Conservation (phyloP, 2,888 invertebrate species). For the Melanostoma mellinum region DNA sequence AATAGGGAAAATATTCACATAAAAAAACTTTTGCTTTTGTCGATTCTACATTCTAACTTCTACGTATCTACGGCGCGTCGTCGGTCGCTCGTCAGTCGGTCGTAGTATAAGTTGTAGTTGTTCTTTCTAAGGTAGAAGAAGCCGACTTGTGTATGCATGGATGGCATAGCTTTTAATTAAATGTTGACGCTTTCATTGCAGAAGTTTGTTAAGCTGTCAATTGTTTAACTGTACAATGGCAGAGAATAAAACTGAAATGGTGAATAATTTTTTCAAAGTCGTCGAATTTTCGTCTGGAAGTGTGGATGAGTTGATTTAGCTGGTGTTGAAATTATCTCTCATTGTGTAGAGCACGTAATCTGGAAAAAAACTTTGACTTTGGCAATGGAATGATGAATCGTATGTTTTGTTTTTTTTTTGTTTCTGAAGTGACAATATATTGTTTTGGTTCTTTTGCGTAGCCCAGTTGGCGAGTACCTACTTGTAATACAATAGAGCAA, state of each 20-base stretch:
- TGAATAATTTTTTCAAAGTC: not conserved
- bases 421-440: too few relatives aligned
- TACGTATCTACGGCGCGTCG: too few relatives aligned
- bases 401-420: too few relatives aligned
- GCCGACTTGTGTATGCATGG: conserved; percentile 9
- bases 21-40: conserved; percentile 26
- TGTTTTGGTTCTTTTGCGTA: too few relatives aligned
- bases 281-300: not conserved
- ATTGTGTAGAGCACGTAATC: too few relatives aligned
- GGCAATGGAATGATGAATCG: too few relatives aligned
- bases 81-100: too few relatives aligned
- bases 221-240: conserved; percentile 9
- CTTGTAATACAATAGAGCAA: too few relatives aligned
- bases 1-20: not conserved
- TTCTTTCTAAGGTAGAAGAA: not conserved
- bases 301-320: not conserved
- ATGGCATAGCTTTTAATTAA: conserved; percentile 33
- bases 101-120: conserved; percentile 11
- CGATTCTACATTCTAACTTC: not conserved
- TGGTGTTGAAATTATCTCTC: not conserved
- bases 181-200: conserved; percentile 6
- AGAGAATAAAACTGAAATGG: not conserved
- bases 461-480: too few relatives aligned
- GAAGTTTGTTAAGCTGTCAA: conserved; percentile 9
- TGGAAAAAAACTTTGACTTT: too few relatives aligned